Base-by-base conservation (phyloP, 1,140 invertebrate species). In the Condylostylus longicornis region DNA sequence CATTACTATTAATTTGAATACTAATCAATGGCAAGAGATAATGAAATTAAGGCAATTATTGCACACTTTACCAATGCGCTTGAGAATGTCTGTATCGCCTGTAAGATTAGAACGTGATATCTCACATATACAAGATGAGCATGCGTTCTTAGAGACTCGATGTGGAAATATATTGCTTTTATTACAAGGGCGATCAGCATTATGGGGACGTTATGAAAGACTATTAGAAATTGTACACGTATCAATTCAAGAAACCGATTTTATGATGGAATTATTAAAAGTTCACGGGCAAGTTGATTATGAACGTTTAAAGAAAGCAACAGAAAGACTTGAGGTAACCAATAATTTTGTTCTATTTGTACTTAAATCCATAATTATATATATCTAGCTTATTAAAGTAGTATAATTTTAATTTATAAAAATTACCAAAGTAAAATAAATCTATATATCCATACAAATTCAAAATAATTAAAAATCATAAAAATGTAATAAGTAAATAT, bases 251-350 rank as follows among this genome's bases (percentile, higher is more conserved):
- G 79, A 85, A 45, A 78, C 80, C 0, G 81, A 84, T 54, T 85
- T 82, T 47, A 83, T 84, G 80, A 81, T 84, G 63, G 80, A 86
- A 47, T 56, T 85, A 10, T 63, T 85, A 3, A 78, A 77, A 2
- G 76, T 85, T 1, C 78, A 83, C 50, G 81, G 79, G 10, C 73
- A 77, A 25, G 75, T 86, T 2, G 80, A 86, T 61, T 84, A 84
- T 43, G 79, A 83, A 35, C 69, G 81, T 19, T 57, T 86, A 29
- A 61, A 75, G n/a, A 82, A 81, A 48, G 79, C 80, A 21, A 83
- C 80, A 0, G 79, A 83, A 52, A 65, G 79, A 50, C 61, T 83
- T 37, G 79, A 83, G 74, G 80, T 83, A 39, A 72, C 71, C 3
- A 25, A 19, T 22, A 27, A 22, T 14, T 21, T 25, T 37, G 7